Base-by-base conservation (phyloP, 2,888 invertebrate species). In the Dicycla oo region DNA sequence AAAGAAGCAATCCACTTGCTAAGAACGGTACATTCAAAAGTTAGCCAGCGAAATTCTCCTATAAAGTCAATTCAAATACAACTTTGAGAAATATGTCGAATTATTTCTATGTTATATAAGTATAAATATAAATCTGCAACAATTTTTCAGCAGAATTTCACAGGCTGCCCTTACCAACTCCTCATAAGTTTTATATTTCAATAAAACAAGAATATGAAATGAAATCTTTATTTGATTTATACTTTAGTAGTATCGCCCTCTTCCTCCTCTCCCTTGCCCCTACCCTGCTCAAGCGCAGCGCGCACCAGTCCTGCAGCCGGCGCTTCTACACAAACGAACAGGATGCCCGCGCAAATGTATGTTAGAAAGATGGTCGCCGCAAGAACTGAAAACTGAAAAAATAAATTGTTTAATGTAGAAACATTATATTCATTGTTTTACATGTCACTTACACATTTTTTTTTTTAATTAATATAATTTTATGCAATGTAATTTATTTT, bases 271-370 rank as follows among this genome's bases (percentile, higher is more conserved):
- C 26, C 13, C 23, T 1, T 2, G 0, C 2, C 2, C 10, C 8
- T 3, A 7, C 0, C n/a, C 3, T 80, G 74, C 2, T 73, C 61
- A 6, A 90, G 70, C 3, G 79, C 43, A 0, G 86, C 87, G 1
- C 88, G 87, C 5, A 82, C 83, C 8, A 93, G 69, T 0, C 77
- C 89, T 0, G 90, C 87, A 0, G 86, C 58, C 0, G 94, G 94
- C 3, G 92, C 88, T 78, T 95, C 94, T 34, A 93, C 92, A 10
- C 81, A 77, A 73, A 95, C 70, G 90, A 91, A 94, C 54, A 93
- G 78, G 0, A 73, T 49, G 0, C 83, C 88, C 0, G 91, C 93
- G 3, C 80, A 61, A n/a, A 85, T 0, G 79, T 89, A 94, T 2
- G 94, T 88, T 38, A 92, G 40, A 71, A 94, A 87, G 6, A 92